phyloP scores from a whole-genome alignment of 1,140 invertebrate genomes.

The Protaetia brevitarsis region DNA sequence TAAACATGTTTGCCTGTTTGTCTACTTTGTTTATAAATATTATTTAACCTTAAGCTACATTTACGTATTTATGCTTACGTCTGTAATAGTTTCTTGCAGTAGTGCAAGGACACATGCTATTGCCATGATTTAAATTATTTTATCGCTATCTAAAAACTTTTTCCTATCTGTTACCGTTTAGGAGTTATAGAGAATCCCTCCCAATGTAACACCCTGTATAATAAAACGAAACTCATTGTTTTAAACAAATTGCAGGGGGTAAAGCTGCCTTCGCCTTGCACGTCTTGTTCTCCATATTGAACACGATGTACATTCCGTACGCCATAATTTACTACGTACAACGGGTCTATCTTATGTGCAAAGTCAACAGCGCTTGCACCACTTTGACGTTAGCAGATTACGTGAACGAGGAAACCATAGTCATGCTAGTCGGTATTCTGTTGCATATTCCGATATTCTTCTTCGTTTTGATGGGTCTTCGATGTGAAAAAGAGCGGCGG shows the following conservation, averaged over 20 bases:
- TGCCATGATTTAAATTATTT: too few relatives aligned
- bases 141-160: too few relatives aligned
- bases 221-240: too few relatives aligned
- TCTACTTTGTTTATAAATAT: too few relatives aligned
- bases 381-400: constrained; percentile 65
- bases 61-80: too few relatives aligned
- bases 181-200: not conserved
- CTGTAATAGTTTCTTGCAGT: too few relatives aligned
- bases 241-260: constrained; percentile 56
- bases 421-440: constrained; percentile 62
- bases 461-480: constrained; percentile 61
- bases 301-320: constrained; percentile 77
- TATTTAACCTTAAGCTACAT: too few relatives aligned
- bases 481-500: constrained; percentile 71
- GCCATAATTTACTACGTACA: constrained; percentile 78
- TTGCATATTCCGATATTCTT: constrained; percentile 65
- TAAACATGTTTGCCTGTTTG: too few relatives aligned
- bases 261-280: constrained; percentile 66
- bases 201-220: not conserved
- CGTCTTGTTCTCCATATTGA: constrained; percentile 65
- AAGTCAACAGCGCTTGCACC: constrained; percentile 62
- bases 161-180: too few relatives aligned
- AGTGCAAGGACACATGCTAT: not conserved
- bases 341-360: constrained; percentile 66
- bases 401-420: constrained; percentile 67